A percentile compares a stretch with the other conserved stretches of the same genome.
Conservation (phyloP, 2,888 invertebrate species). For the Drosophila prostipennis region DNA sequence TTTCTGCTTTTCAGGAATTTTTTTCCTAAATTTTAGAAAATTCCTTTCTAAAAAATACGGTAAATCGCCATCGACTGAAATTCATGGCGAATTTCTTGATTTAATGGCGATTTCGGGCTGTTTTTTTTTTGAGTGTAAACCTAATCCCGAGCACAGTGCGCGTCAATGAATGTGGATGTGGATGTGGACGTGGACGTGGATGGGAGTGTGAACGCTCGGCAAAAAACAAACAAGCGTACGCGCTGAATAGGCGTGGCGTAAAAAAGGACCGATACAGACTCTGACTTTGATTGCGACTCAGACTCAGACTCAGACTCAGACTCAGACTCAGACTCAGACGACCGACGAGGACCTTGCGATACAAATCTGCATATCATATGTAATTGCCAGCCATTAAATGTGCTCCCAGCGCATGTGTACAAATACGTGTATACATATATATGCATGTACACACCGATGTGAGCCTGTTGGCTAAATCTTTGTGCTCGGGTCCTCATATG, state of each 20-base stretch:
- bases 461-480: conserved; percentile 31
- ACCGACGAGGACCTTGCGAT: conserved; percentile 30
- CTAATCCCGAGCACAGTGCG: conserved; percentile 28
- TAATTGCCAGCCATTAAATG: conserved; percentile 22
- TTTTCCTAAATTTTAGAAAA: too few species aligned
- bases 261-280: conserved; percentile 23
- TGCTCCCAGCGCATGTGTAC: conserved; percentile 36
- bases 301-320: conserved; percentile 18
- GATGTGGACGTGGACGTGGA: conserved; percentile 2
- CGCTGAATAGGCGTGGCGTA: conserved; percentile 71
- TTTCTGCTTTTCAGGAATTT: too few species aligned
- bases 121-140: too few species aligned
- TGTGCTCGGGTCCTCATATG: conserved; percentile 18
- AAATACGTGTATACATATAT: conserved; percentile 15
- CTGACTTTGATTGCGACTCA: conserved; percentile 37
- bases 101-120: too few species aligned
- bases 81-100: too few species aligned
- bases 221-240: conserved; percentile 17
- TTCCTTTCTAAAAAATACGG: too few species aligned
- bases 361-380: conserved; percentile 49
- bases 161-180: conserved; percentile 40
- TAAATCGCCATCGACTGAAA: too few species aligned
- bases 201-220: conserved; percentile 8
- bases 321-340: conserved; percentile 37
- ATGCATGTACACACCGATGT: conserved; percentile 6